These are phyloP conservation scores for Verasper variegatus DNA, from an alignment of 2,113 vertebrate species.

Conservation along the genomic window DNA sequence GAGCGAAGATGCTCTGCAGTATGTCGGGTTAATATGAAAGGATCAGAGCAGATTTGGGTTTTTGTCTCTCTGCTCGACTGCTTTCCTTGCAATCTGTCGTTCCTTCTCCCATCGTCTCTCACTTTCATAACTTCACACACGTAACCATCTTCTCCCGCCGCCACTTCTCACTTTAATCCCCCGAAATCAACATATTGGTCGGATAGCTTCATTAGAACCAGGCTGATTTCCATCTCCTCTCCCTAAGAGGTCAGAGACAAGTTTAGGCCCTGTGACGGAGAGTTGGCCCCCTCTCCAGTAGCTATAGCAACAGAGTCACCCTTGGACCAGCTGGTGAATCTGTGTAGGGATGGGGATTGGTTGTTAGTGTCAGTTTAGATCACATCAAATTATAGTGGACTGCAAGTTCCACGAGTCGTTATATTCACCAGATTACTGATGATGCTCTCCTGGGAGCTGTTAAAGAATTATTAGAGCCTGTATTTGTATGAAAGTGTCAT, in stretches of 20 bases:
- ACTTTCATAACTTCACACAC: constrained; percentile 7
- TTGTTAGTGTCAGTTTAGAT: constrained; percentile 63
- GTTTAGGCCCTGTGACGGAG: constrained; percentile 31
- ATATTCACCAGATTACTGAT: constrained; percentile 58
- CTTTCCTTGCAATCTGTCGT: constrained; percentile 23
- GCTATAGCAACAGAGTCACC: constrained; percentile 37
- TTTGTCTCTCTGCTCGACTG: constrained; percentile 43
- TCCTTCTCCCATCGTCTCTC: constrained; percentile 17
- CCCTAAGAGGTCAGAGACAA: constrained; percentile 39
- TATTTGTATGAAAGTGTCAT: constrained; percentile 49
- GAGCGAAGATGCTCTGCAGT: constrained; percentile 17
- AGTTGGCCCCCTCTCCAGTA: constrained; percentile 22
- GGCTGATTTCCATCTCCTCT: constrained; percentile 15
- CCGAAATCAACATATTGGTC: constrained; percentile 33
- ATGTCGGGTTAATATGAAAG: constrained; percentile 37
- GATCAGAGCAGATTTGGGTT: constrained; percentile 55
- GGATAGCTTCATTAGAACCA: constrained; percentile 30
- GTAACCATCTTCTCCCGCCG: background rate
- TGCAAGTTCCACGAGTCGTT: constrained; percentile 53
- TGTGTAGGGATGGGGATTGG: constrained; percentile 29
- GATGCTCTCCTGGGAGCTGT: constrained; percentile 52
- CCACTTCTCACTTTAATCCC: constrained; percentile 31
- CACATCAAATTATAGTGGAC: constrained; percentile 57
- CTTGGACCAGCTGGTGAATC: constrained; percentile 21
- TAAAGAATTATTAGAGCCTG: constrained; percentile 27